Evolutionary conservation across 2,113 vertebrate genomes (phyloP), one percentile per base, ranked within the genome.

Genomic region (Takifugu bimaculatus): DNA sequence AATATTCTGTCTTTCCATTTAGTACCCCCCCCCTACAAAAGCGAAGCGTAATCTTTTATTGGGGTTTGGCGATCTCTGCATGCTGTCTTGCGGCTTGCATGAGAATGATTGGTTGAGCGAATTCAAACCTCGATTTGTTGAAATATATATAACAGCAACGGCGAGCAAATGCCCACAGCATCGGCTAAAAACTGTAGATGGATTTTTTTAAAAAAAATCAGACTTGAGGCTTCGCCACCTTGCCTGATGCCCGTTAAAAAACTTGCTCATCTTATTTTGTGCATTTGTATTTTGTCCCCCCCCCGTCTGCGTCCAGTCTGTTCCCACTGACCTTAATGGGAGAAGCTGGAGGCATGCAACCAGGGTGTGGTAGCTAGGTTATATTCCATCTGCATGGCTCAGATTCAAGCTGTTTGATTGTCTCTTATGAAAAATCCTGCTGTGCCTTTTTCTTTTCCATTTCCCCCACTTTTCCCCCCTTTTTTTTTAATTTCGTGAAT

Each of bases 1-100:
- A 88, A 90, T 90, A 89, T 90, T 89, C 82, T 65, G 70, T 87
- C 81, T 89, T 81, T 72, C 77, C 83, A 85, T 90, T 89, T 85
- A 85, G 75, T 80, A 81, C 20, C 20, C 20, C 20, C 54, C 35
- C 43, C 53, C 68, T 70, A 71, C 79, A 74, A 80, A 83, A 63
- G 74, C 68, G 66, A 47, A 83, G 72, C 74, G 76, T 85, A 72
- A 87, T 90, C 72, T 88, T 89, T 90, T 88, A 85, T 90, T 87
- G 80, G 85, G 67, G 69, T 59, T 75, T 68, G 60, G 57, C 66
- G 81, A 78, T 86, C 76, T 81, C 72, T 79, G 64, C 66, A 78
- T 85, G 75, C 70, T 77, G 72, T 73, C 67, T 81, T 62, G 14
- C 26, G 29, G 60, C 80, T 70, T 77, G 48, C 29, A 28, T 70